Base-by-base conservation (phyloP, 2,113 vertebrate species). In the Nibea albiflora region DNA sequence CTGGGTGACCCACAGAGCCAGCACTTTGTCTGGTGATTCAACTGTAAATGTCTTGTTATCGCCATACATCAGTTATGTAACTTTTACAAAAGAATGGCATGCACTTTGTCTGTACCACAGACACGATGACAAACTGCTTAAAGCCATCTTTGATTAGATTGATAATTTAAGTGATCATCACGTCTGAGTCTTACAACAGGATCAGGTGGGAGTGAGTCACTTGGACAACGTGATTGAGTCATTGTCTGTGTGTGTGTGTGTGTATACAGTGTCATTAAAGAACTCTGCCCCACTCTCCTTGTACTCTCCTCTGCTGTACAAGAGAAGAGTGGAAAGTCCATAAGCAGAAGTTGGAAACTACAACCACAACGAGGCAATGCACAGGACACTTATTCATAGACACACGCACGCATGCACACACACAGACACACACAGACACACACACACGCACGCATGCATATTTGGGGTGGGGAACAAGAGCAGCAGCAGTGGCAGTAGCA, bases 361-460 rank as follows among this genome's bases (percentile, higher is more conserved):
- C 84, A 73, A 90, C 89, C 92, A 89, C 87, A 92, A 91, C 63
- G 76, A 71, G 78, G 64, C 73, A 73, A 86, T 78, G 82, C 81
- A 93, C 90, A 93, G 88, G 86, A 92, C 88, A 90, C 78, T 79
- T 86, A 92, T 92, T 89, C 92, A 91, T 87, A 78, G 79, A 77
- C 85, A 82, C 31, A 24, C 85, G 73, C 85, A 82, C 31, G 20
- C 85, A 73, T 65, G 70, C 69, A 77, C 62, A 85, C 82, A 76
- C 78, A 78, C 67, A 11, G 66, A 78, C 80, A 84, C 50, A 73
- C 69, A 73, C 69, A 77, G 66, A 78, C 80, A 84, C 50, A 73
- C 69, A 73, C 69, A 77, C 62, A 85, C 82, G 73, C 81, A 78
- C 67, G 1, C 14, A 46, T 4, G 84, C 70, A 78, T 77, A 84